These are phyloP conservation scores for Panzeria rudis DNA, from an alignment of 2,888 invertebrate species.

Conservation along the genomic window DNA sequence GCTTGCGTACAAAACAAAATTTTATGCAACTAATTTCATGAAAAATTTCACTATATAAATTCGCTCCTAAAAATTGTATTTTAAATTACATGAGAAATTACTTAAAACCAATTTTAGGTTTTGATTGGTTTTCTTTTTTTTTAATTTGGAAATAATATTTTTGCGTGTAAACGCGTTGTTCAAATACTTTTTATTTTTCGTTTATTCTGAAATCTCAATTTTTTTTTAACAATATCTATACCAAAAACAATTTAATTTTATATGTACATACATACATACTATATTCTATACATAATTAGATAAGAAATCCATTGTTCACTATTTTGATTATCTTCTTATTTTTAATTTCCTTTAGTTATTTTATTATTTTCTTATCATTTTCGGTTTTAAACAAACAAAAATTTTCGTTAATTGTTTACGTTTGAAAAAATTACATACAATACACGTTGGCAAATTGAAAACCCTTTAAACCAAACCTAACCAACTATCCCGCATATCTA, in stretches of 20 bases:
- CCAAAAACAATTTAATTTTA: background rate
- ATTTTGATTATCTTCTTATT: constrained; percentile 67
- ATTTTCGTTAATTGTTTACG: constrained; percentile 70
- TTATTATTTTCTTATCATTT: constrained; percentile 74
- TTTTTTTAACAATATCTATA: background rate
- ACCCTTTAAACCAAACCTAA: constrained; percentile 60
- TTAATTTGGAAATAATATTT: no score
- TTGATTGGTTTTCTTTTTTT: no score
- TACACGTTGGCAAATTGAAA: constrained; percentile 58
- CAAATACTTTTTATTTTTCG: no score
- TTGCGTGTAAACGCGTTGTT: no score
- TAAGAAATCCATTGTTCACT: constrained; percentile 62
- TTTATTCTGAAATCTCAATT: background rate
- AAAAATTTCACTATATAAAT: no score
- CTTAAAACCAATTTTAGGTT: no score
- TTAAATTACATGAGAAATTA: no score
- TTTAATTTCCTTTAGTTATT: constrained; percentile 74
- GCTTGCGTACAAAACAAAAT: no score
- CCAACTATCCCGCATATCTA: constrained; percentile 54
- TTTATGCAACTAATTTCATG: no score
- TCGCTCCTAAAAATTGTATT: no score
- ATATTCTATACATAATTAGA: background rate
- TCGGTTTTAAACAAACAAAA: constrained; percentile 69
- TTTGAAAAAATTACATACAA: constrained; percentile 58
- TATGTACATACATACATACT: background rate